Conservation (phyloP, 2,797 vertebrate genomes). For the Gila robusta region DNA sequence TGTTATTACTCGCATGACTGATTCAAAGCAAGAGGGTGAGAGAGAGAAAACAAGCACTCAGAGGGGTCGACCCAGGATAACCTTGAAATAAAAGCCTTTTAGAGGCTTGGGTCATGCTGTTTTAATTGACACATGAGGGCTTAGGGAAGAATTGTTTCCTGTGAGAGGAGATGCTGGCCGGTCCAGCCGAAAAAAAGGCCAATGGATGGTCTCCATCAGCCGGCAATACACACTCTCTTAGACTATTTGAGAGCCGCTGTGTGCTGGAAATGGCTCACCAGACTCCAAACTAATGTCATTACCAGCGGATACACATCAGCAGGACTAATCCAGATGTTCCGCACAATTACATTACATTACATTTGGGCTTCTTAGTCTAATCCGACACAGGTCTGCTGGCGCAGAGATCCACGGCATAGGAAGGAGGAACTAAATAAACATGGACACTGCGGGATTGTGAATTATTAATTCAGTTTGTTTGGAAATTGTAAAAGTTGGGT, state of each 20-base stretch:
- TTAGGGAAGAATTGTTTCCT: slow-evolving; percentile 47
- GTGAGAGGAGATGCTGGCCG: slow-evolving; percentile 47
- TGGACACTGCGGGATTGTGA: background rate
- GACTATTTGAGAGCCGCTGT: slow-evolving; percentile 64
- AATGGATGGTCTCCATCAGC: slow-evolving; percentile 40
- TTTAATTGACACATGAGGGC: slow-evolving; percentile 59
- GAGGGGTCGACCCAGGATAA: slow-evolving; percentile 49
- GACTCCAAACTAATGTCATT: slow-evolving; percentile 79
- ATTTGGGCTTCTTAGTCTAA: slow-evolving; percentile 70
- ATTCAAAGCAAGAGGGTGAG: slow-evolving; percentile 2
- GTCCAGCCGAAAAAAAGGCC: slow-evolving; percentile 9
- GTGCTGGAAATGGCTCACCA: slow-evolving; percentile 74
- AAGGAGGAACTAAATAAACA: slow-evolving; percentile 36
- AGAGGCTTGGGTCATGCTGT: slow-evolving; percentile 38
- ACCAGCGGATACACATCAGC: slow-evolving; percentile 71
- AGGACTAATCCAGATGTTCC: slow-evolving; percentile 74
- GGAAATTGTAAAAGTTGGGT: background rate
- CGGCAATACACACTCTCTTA: slow-evolving; percentile 54
- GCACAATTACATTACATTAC: slow-evolving; percentile 76
- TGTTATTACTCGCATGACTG: slow-evolving; percentile 44
- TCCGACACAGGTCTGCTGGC: slow-evolving; percentile 65
- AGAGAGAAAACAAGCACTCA: slow-evolving; percentile 19
- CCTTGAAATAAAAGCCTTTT: slow-evolving; percentile 64
- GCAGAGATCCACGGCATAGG: slow-evolving; percentile 60
- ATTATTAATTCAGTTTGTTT: background rate